Evolutionary conservation across 2,888 invertebrate genomes (phyloP).

Genomic region (Platerodrilus igneus): DNA sequence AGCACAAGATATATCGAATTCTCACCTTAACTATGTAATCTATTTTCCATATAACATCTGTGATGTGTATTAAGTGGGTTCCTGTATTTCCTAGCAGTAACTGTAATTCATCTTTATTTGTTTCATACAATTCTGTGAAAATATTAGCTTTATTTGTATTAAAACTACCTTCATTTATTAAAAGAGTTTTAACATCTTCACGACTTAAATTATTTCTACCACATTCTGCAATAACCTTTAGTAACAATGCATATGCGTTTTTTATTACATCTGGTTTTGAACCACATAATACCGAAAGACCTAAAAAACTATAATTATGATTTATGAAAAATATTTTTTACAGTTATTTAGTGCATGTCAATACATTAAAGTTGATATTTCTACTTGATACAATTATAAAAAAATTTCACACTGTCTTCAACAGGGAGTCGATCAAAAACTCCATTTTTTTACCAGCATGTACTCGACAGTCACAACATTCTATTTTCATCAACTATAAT

Average conservation of each 20-base stretch:
- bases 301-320: slow-evolving; percentile 29
- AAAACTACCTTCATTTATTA: slow-evolving; percentile 36
- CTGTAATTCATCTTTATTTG: slow-evolving; percentile 35
- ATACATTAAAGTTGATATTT: no score
- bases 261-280: slow-evolving; percentile 43
- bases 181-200: slow-evolving; percentile 33
- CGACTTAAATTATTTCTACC: slow-evolving; percentile 33
- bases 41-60: slow-evolving; percentile 59
- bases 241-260: slow-evolving; percentile 38
- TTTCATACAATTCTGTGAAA: slow-evolving; percentile 37
- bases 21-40: slow-evolving; percentile 49
- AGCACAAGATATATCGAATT: neutral
- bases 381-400: no score
- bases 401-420: no score
- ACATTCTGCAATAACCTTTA: slow-evolving; percentile 39
- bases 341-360: no score
- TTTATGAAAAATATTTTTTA: no score
- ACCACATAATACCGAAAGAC: slow-evolving; percentile 33
- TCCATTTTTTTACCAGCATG: no score
- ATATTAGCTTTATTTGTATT: slow-evolving; percentile 29
- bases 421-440: no score
- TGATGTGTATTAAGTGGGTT: slow-evolving; percentile 51
- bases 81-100: slow-evolving; percentile 41
- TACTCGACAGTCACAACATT: no score
- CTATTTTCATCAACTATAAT: no score